A percentile compares a stretch with the other conserved stretches of the same genome.
These are phyloP conservation scores for Megaceryle alcyon DNA, from an alignment of 2,797 vertebrate species.

Conservation along the genomic window DNA sequence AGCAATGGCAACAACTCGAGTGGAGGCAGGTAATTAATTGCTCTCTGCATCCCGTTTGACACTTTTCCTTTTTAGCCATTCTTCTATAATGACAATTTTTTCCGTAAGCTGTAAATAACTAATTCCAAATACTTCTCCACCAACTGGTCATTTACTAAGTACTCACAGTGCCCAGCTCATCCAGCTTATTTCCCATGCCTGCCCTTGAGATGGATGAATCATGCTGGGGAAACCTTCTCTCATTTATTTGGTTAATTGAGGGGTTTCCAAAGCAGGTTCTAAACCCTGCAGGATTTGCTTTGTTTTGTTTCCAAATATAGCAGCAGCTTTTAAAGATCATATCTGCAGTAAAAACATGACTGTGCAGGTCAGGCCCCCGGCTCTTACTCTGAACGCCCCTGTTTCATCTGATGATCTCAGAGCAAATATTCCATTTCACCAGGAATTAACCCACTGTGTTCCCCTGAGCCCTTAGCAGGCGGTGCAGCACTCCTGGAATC, in stretches of 20 bases:
- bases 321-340: fast-evolving
- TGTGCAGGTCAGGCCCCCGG: fast-evolving
- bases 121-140: neutral
- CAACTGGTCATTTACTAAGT: neutral
- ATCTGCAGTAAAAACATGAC: neutral
- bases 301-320: neutral
- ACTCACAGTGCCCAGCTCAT: neutral
- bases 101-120: neutral
- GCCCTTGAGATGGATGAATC: constrained; percentile 1
- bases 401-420: neutral
- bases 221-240: neutral
- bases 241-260: neutral
- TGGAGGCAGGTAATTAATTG: neutral
- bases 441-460: fast-evolving
- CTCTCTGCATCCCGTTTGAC: fast-evolving
- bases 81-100: neutral
- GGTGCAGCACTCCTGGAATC: neutral
- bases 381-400: neutral
- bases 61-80: constrained; percentile 17
- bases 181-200: neutral
- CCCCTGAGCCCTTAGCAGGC: fast-evolving
- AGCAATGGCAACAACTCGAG: neutral
- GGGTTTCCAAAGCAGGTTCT: neutral
- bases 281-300: neutral
- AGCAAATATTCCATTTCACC: neutral